Conservation (phyloP, 64 coral and sea anemone species). For the Montipora foliosa region DNA sequence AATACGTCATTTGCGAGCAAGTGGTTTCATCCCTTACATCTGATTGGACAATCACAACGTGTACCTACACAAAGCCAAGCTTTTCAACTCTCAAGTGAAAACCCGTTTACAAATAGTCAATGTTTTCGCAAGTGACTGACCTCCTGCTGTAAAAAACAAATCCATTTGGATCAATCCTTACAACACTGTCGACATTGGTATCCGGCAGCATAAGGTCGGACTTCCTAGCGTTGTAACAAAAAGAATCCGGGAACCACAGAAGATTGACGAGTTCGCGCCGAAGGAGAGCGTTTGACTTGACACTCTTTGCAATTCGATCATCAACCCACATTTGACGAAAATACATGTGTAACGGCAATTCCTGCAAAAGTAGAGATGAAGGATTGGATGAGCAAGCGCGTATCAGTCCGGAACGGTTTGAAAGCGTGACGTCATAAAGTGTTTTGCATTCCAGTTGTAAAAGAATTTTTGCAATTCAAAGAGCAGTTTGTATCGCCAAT, state of each 20-base stretch:
- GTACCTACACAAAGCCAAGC: no score
- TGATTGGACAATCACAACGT: no score
- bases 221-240: constrained; percentile 73
- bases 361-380: constrained; percentile 36
- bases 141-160: constrained; percentile 78
- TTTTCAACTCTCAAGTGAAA: no score
- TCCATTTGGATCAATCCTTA: constrained; percentile 67
- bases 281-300: constrained; percentile 12
- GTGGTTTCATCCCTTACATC: no score
- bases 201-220: constrained; percentile 79
- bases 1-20: no score
- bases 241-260: constrained; percentile 79
- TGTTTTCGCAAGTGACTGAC: constrained; percentile 11
- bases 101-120: no score
- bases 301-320: constrained; percentile 56
- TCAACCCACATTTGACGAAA: constrained; percentile 82
- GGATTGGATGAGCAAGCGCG: background rate
- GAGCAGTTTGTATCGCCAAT: no score
- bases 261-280: constrained; percentile 51
- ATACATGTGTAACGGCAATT: constrained; percentile 85
- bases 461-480: no score
- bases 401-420: no score
- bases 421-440: no score
- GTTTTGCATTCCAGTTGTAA: no score
- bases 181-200: constrained; percentile 74